Percentiles rank a stretch among this genome's conserved stretches.
Evolutionary conservation across 37 sponge, comb jelly and placozoan genomes (phyloP).

Genomic region (Theonella swinhoei): DNA sequence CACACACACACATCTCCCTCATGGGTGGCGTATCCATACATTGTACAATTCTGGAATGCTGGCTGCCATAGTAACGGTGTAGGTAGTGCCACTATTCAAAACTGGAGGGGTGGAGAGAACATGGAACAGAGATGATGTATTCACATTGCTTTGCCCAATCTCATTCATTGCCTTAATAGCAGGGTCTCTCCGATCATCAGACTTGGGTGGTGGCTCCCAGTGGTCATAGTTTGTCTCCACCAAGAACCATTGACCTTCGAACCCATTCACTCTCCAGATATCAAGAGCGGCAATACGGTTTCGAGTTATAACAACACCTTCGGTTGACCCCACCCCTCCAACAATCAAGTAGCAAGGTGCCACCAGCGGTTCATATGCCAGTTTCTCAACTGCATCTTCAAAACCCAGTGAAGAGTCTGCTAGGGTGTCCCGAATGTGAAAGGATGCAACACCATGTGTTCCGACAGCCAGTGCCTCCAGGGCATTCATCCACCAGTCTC

Average conservation of each 20-base stretch:
- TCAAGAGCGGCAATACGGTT: constrained; percentile 59
- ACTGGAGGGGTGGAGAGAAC: constrained; percentile 84
- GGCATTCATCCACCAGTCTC: constrained; percentile 72
- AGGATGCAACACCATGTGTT: constrained; percentile 25
- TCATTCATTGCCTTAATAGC: constrained; percentile 77
- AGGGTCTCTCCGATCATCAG: constrained; percentile 88
- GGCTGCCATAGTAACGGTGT: constrained; percentile 83
- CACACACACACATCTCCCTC: constrained; percentile 8
- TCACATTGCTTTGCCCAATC: constrained; percentile 50
- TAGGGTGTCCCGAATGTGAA: constrained; percentile 62
- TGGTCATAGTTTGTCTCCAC: constrained; percentile 97
- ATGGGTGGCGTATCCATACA: constrained; percentile 50
- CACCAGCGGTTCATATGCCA: constrained; percentile 73
- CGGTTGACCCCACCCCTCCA: constrained; percentile 67
- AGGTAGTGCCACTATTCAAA: constrained; percentile 78
- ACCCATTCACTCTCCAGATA: constrained; percentile 58
- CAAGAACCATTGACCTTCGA: constrained; percentile 77
- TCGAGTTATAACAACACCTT: constrained; percentile 93
- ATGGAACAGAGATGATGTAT: constrained; percentile 36
- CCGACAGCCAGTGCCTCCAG: constrained; percentile 48
- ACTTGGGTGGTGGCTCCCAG: constrained; percentile 81
- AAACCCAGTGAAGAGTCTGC: constrained; percentile 29
- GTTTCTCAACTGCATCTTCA: constrained; percentile 45
- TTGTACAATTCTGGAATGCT: constrained; percentile 54
- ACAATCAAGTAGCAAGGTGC: constrained; percentile 89